Conservation (phyloP, 2,113 vertebrate genomes). For the Campylorhamphus procurvoides region DNA sequence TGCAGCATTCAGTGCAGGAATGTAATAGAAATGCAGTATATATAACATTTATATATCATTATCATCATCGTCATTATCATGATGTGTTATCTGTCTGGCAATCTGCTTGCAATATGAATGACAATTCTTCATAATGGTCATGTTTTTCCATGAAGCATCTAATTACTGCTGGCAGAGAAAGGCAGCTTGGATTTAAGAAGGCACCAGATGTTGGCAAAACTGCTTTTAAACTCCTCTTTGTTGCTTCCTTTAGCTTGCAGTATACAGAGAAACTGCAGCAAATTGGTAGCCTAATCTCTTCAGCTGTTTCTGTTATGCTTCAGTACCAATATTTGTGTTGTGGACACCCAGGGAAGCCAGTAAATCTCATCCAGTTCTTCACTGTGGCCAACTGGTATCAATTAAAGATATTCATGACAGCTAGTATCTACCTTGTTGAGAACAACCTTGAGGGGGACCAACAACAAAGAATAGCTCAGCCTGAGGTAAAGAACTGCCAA, state of each 20-base stretch:
- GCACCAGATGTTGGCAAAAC: slow-evolving; percentile 56
- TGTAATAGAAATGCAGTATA: neutral
- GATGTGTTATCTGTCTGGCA: slow-evolving; percentile 37
- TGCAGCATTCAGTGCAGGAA: neutral
- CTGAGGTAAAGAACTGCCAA: neutral
- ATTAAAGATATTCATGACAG: neutral
- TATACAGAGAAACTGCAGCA: neutral
- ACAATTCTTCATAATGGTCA: slow-evolving; percentile 27
- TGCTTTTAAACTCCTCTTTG: slow-evolving; percentile 35
- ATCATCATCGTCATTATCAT: slow-evolving; percentile 15
- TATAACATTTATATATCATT: slow-evolving; percentile 1
- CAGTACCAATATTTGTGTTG: neutral
- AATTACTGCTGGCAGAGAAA: slow-evolving; percentile 52
- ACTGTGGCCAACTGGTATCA: neutral
- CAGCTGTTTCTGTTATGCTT: neutral
- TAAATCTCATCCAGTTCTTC: neutral
- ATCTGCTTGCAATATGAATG: slow-evolving; percentile 63
- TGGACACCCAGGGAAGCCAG: neutral
- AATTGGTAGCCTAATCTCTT: slow-evolving; percentile 5
- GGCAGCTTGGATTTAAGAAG: slow-evolving; percentile 49
- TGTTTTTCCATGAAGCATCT: slow-evolving; percentile 44
- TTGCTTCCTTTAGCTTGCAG: neutral
- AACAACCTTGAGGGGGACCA: neutral
- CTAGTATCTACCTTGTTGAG: neutral
- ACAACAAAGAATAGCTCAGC: neutral